phyloP scores from a whole-genome alignment of 2,113 vertebrate species.

The Lagopus leucura region DNA sequence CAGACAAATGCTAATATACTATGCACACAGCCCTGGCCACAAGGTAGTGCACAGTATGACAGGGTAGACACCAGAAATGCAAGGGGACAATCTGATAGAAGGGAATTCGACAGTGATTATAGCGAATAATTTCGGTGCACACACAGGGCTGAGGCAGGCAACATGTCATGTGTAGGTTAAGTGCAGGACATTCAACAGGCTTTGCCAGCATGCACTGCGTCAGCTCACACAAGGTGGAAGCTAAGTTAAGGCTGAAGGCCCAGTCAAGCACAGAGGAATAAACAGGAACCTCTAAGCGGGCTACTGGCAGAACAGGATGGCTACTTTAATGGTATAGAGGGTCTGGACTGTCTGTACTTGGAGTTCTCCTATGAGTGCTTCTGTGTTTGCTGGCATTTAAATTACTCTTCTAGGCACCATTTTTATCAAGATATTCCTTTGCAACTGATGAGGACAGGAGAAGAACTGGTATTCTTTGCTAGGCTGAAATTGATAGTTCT shows the following conservation, averaged over 20 bases:
- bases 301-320: not conserved
- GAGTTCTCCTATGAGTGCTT: not conserved
- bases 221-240: not conserved
- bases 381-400: not conserved
- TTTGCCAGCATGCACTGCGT: not conserved
- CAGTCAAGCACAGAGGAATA: not conserved
- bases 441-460: not conserved
- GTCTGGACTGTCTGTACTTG: not conserved
- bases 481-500: not conserved
- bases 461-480: not conserved
- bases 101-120: not conserved
- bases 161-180: not conserved
- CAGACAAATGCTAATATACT: not conserved
- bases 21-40: rapidly evolving
- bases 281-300: not conserved
- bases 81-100: not conserved
- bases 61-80: not conserved
- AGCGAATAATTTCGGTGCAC: not conserved
- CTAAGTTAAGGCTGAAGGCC: not conserved
- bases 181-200: not conserved
- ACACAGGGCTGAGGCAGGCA: not conserved
- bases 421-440: not conserved
- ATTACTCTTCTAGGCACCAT: not conserved
- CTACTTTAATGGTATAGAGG: not conserved
- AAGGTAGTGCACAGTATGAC: not conserved